These are phyloP conservation scores for Enteromius unitaeniatus DNA, from an alignment of 2,797 vertebrate species.

Conservation along the genomic window DNA sequence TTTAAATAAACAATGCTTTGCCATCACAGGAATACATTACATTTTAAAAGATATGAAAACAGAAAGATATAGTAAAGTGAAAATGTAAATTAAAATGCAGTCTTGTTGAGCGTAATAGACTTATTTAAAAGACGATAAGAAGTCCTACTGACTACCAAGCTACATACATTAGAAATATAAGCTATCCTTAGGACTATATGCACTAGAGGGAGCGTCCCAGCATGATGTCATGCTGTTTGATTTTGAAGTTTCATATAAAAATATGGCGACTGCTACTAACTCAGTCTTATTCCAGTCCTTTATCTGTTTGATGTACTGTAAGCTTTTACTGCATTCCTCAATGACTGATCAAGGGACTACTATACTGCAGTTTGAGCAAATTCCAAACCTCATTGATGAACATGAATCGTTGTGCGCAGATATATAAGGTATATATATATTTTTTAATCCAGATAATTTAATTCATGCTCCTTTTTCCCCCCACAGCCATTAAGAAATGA, in stretches of 20 bases:
- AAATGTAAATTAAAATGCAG: neutral
- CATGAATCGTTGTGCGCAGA: neutral
- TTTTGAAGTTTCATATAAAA: constrained; percentile 1
- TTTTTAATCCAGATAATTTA: neutral
- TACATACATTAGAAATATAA: neutral
- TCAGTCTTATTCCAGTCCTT: neutral
- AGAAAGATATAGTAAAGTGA: neutral
- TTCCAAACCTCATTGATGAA: neutral
- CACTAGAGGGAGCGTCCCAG: constrained; percentile 1
- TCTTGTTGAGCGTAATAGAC: neutral
- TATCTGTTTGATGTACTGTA: neutral
- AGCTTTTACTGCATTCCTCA: neutral
- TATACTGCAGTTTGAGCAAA: neutral
- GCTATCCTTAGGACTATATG: neutral
- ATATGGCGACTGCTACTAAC: constrained; percentile 41
- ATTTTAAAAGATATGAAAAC: neutral
- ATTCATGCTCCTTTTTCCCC: constrained; percentile 16
- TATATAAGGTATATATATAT: neutral
- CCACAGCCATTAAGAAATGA: constrained; percentile 78
- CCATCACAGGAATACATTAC: neutral
- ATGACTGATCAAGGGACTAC: neutral
- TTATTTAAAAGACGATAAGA: neutral
- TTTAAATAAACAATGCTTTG: neutral
- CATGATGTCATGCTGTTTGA: constrained; percentile 29
- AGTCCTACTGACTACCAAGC: neutral